Conservation (phyloP, 1,140 invertebrate genomes). For the Aphis craccivora region DNA sequence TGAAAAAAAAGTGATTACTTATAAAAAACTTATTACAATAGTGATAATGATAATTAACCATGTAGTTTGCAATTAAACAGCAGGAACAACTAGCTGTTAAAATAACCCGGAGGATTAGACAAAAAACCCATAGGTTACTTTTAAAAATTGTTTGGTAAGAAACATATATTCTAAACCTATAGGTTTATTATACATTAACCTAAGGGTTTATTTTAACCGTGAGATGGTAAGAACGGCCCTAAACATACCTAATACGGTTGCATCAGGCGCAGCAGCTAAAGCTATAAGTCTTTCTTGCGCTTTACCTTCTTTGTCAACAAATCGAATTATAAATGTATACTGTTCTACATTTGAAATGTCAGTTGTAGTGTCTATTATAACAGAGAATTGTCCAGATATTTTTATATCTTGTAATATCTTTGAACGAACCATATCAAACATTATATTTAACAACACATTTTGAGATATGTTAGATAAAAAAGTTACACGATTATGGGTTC, state of each 20-base stretch:
- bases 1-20: no score
- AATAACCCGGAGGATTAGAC: no score
- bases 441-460: not conserved
- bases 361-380: not conserved
- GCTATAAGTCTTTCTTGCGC: not conserved
- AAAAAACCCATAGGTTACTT: no score
- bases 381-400: not conserved
- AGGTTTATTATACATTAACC: no score
- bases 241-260: not conserved
- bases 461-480: not conserved
- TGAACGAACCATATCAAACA: not conserved
- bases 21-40: no score
- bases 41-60: no score
- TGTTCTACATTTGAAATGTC: not conserved
- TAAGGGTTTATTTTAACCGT: no score
- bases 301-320: not conserved
- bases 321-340: not conserved
- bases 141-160: no score
- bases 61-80: no score
- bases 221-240: no score
- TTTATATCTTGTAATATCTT: not conserved
- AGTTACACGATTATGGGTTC: not conserved
- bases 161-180: no score
- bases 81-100: no score
- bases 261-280: not conserved